Percentiles rank a stretch among this genome's conserved stretches.
phyloP scores from a whole-genome alignment of 2,797 vertebrate species.

The Chloroceryle inda region DNA sequence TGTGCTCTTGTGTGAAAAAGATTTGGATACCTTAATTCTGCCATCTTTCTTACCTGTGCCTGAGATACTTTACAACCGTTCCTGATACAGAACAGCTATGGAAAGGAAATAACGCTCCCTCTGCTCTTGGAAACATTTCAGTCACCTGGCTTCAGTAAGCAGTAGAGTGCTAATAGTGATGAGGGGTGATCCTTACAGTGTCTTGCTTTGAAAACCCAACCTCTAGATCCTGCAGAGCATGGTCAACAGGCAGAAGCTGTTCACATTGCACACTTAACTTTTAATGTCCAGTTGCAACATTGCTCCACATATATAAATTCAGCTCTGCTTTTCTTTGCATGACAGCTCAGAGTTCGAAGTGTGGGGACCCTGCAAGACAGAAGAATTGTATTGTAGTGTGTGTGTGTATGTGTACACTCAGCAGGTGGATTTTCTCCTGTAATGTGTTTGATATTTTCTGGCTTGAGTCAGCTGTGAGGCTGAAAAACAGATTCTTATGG shows the following conservation, averaged over 20 bases:
- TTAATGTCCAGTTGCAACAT: neutral
- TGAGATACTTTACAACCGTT: neutral
- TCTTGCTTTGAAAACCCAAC: neutral
- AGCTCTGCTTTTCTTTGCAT: neutral
- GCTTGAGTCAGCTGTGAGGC: neutral
- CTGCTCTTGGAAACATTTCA: neutral
- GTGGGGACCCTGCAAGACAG: neutral
- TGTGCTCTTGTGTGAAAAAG: neutral
- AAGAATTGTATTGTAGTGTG: neutral
- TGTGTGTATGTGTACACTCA: neutral
- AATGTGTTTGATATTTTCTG: neutral
- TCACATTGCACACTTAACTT: neutral
- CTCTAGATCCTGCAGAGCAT: neutral
- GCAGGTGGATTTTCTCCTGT: neutral
- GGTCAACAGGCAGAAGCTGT: neutral
- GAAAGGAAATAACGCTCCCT: neutral
- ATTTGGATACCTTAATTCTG: neutral
- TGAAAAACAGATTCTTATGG: neutral
- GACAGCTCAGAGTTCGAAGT: neutral
- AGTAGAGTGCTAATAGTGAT: neutral
- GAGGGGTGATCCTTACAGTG: accelerated
- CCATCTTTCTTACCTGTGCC: neutral
- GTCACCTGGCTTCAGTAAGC: neutral
- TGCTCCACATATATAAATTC: neutral
- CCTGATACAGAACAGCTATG: neutral